Percentiles rank a stretch among this genome's conserved stretches.
These are phyloP conservation scores for Lepilemur ruficaudatus DNA, from an alignment of 2,797 vertebrate species.

Conservation along the genomic window DNA sequence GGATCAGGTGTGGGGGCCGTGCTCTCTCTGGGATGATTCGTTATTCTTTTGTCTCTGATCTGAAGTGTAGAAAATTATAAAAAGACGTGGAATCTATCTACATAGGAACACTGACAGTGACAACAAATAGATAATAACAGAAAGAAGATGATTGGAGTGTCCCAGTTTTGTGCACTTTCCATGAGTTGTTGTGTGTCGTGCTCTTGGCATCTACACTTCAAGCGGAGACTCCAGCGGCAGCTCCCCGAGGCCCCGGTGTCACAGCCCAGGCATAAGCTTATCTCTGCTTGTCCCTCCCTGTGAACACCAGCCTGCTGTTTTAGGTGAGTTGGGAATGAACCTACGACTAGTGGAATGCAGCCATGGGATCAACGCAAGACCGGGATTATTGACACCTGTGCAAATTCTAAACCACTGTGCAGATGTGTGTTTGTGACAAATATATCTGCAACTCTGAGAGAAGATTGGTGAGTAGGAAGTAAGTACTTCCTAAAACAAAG, in stretches of 20 bases:
- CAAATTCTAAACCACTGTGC: too few relatives aligned
- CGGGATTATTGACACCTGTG: background rate
- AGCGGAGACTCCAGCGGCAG: background rate
- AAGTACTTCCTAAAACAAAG: background rate
- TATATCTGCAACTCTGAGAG: background rate
- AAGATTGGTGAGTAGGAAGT: background rate
- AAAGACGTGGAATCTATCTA: background rate
- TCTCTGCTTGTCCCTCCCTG: background rate
- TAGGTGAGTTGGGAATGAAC: background rate
- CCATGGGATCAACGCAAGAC: too few relatives aligned
- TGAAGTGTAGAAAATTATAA: background rate
- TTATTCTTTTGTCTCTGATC: background rate
- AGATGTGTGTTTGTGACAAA: accelerated
- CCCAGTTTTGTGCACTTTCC: too few relatives aligned
- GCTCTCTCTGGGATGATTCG: background rate
- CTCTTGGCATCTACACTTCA: too few relatives aligned
- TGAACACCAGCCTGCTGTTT: background rate
- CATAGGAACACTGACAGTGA: background rate
- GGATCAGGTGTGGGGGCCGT: background rate
- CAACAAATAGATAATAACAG: background rate
- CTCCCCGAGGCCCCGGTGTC: background rate
- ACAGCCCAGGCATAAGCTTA: accelerated
- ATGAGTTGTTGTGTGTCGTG: background rate
- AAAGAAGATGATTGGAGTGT: background rate
- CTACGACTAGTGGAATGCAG: accelerated